Evolutionary conservation across 2,797 vertebrate genomes (phyloP).

Genomic region (Fringilla coelebs): DNA sequence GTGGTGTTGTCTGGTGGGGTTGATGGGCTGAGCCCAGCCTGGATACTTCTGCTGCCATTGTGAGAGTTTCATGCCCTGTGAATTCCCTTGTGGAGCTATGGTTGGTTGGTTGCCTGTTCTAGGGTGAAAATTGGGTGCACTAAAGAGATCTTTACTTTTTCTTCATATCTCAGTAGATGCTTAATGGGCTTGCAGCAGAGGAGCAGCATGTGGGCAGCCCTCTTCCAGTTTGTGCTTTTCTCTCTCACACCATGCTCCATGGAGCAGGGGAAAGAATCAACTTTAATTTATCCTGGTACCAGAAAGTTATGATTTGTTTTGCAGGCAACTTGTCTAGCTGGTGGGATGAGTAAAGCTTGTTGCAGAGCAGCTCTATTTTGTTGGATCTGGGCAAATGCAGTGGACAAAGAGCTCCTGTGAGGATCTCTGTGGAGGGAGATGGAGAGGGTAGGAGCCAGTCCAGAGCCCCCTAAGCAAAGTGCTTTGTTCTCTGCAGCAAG

Average conservation of each 20-base stretch:
- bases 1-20: neutral
- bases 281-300: neutral
- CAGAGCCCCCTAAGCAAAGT: neutral
- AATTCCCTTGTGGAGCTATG: neutral
- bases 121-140: neutral
- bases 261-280: neutral
- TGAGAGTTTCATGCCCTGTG: neutral
- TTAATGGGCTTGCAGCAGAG: neutral
- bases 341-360: constrained; percentile 4
- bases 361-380: neutral
- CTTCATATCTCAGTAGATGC: neutral
- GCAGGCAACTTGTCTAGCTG: neutral
- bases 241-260: neutral
- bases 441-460: neutral
- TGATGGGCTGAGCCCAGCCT: neutral
- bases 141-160: neutral
- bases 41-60: neutral
- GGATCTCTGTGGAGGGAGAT: neutral
- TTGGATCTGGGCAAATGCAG: neutral
- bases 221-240: neutral
- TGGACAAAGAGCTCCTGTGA: neutral
- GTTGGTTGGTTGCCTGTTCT: neutral
- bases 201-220: neutral
- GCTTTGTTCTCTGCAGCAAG: neutral
- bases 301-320: constrained; percentile 14